A percentile compares a stretch with the other conserved stretches of the same genome.
These are phyloP conservation scores for Hecatera dysodea DNA, from an alignment of 2,888 invertebrate species.

Conservation along the genomic window DNA sequence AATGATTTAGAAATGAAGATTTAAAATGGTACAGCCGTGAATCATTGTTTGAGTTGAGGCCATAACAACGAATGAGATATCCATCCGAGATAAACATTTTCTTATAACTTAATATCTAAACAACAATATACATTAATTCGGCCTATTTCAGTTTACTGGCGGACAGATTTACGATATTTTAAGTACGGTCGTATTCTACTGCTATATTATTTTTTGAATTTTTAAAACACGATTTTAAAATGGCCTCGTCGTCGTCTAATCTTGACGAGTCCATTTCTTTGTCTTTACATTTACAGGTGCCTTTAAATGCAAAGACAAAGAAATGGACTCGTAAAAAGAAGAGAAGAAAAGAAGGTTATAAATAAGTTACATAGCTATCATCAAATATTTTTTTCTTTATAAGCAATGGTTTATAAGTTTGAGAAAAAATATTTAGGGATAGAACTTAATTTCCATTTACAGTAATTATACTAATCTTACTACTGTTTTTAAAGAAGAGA, in stretches of 20 bases:
- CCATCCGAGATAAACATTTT: constrained; percentile 13
- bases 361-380: too few relatives aligned
- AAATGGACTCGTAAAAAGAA: too few relatives aligned
- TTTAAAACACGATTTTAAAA: too few relatives aligned
- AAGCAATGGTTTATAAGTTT: too few relatives aligned
- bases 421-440: too few relatives aligned
- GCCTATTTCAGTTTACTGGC: constrained; percentile 1
- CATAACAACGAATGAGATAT: constrained; percentile 20
- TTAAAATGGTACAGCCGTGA: constrained; percentile 24
- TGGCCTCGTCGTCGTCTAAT: too few relatives aligned
- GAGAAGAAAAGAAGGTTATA: too few relatives aligned
- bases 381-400: too few relatives aligned
- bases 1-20: constrained; percentile 29
- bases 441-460: not conserved
- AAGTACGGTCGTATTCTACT: constrained; percentile 12
- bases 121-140: constrained; percentile 25
- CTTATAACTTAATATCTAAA: constrained; percentile 15
- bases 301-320: too few relatives aligned
- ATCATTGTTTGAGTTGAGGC: constrained; percentile 13
- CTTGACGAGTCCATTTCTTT: too few relatives aligned
- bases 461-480: not conserved
- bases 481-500: not conserved
- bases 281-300: too few relatives aligned
- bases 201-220: not conserved
- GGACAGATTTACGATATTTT: constrained; percentile 25